Conservation (phyloP, 2,888 invertebrate species). For the Helobdella robusta region DNA sequence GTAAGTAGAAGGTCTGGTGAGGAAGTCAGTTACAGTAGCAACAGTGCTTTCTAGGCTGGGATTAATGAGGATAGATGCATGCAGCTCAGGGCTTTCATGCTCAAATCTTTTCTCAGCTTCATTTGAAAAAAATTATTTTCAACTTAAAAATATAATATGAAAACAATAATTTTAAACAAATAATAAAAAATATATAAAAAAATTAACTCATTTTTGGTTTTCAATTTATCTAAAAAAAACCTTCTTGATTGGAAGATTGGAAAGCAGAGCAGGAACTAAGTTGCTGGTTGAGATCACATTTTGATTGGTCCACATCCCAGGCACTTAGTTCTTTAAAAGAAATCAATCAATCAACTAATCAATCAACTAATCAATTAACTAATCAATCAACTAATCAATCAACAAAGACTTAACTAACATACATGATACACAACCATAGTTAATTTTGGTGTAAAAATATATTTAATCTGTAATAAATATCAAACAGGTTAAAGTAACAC, state of each 20-base stretch:
- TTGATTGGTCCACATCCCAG: constrained; percentile 23
- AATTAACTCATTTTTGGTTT: neutral
- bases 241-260: constrained; percentile 11
- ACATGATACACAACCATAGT: no score
- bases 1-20: constrained; percentile 18
- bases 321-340: constrained; percentile 15
- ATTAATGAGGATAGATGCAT: constrained; percentile 18
- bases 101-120: constrained; percentile 20
- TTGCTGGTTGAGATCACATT: constrained; percentile 25
- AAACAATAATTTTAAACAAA: neutral
- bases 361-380: no score
- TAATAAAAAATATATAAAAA: neutral
- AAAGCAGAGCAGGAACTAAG: constrained; percentile 7
- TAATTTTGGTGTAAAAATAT: no score
- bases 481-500: no score
- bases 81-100: constrained; percentile 6
- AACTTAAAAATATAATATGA: neutral
- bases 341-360: no score
- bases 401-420: no score
- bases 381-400: no score
- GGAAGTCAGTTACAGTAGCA: constrained; percentile 12
- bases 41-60: constrained; percentile 1
- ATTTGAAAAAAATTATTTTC: constrained; percentile 7
- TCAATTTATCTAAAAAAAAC: no score
- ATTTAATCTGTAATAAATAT: no score